Evolutionary conservation across 2,113 vertebrate species (phyloP).

Genomic region (Sinocyclocheilus maitianheensis): DNA sequence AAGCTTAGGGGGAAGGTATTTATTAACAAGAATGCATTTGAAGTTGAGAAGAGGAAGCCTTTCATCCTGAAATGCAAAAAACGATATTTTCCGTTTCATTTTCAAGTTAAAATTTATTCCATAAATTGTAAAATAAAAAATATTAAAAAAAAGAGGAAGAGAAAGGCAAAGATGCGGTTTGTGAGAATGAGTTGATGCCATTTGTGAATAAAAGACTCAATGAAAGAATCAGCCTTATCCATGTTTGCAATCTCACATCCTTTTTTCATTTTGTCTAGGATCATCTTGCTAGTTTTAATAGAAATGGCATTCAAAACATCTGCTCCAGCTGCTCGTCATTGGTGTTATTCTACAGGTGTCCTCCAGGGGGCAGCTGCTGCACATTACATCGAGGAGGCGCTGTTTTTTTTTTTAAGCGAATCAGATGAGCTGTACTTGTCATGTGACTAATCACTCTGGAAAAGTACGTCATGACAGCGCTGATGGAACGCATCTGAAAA

Average conservation of each 20-base stretch:
- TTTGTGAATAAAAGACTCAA: conserved; percentile 81
- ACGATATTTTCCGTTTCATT: conserved; percentile 58
- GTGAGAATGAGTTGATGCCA: conserved; percentile 57
- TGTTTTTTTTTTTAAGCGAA: not conserved
- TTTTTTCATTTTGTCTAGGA: not conserved
- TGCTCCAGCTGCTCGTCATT: too few relatives aligned
- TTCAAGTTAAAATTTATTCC: conserved; percentile 77
- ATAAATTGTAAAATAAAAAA: conserved; percentile 71
- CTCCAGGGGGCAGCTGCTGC: conserved; percentile 41
- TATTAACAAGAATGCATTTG: conserved; percentile 64
- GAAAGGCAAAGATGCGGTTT: conserved; percentile 38
- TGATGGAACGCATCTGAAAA: too few relatives aligned
- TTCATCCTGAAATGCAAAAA: conserved; percentile 57
- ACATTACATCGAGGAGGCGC: not conserved
- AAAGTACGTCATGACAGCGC: not conserved
- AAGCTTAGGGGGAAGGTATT: conserved; percentile 62
- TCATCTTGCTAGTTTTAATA: too few relatives aligned
- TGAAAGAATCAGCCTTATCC: conserved; percentile 78
- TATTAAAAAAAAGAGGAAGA: not conserved
- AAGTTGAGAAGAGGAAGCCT: conserved; percentile 54
- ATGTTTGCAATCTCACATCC: conserved; percentile 29
- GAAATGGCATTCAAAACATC: too few relatives aligned
- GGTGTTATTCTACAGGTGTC: not conserved
- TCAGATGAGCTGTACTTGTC: not conserved
- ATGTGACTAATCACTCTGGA: not conserved